Evolutionary conservation across 2,888 invertebrate genomes (phyloP), one percentile per base, ranked within the genome.

Genomic region (Nomada goodeniana): DNA sequence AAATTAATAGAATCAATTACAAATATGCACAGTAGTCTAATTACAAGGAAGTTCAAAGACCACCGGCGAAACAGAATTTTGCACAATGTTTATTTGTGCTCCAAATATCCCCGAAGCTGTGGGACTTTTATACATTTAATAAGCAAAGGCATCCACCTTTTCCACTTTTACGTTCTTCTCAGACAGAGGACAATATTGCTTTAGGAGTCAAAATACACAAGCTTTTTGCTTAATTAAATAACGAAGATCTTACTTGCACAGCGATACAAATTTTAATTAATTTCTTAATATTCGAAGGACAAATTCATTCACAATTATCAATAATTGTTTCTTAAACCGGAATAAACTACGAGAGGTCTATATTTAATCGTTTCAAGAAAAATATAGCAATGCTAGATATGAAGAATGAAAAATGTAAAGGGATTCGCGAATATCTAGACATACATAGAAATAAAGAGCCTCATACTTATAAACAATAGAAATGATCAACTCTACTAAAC

Each of bases 101-200:
- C 15, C 47, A 47, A 47, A 47, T 47, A 47, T 3, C 2, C 47
- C 15, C 26, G 5, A 7, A 5, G 59, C 15, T 59, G 29, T 29
- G 18, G 52, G n/a, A 29, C 36, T 52, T 65, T 65, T 65, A 52
- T 65, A 36, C 15, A 52, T 65, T 65, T 29, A 65, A 52, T 65
- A 52, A 29, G 2, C n/a, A n/a, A 29, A 65, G 15, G 18, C 23
- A 26, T 26, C 18, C 23, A 57, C 5, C 13, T 26, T 11, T 23
- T 57, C 13, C 23, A 23, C 57, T 26, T 26, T 5, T 29, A 59
- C 26, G 47, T 47, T 15, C 47, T 36, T 59, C 9, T 10, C 59
- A 18, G 15, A 29, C 15, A 59, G 9, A 59, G 47, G 47, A 1
- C 47, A 47, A 47, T 47, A 13, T 13, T 47, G 15, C 47, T 47